Conservation (phyloP, 2,113 vertebrate species). For the Silurus asotus region DNA sequence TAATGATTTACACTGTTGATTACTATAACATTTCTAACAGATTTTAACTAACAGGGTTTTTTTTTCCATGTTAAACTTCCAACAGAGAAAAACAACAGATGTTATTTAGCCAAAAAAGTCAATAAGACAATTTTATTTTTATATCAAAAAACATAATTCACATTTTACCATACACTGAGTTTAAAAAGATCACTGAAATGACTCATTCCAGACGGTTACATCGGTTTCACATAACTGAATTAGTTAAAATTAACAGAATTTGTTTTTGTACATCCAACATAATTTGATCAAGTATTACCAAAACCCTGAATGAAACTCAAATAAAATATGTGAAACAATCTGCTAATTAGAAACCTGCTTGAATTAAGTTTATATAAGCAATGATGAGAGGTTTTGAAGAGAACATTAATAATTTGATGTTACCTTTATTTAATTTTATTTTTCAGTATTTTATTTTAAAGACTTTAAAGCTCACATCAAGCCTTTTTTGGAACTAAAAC, state of each 20-base stretch:
- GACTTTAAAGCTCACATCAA: background rate
- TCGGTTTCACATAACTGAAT: background rate
- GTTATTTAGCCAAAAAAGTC: background rate
- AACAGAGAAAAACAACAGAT: background rate
- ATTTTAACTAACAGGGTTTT: background rate
- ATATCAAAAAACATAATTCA: background rate
- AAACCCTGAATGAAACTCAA: background rate
- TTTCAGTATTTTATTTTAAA: background rate
- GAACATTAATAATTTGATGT: background rate
- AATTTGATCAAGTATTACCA: background rate
- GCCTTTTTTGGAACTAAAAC: background rate
- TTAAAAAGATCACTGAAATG: background rate
- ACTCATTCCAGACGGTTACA: background rate
- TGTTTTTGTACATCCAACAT: background rate
- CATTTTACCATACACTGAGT: background rate
- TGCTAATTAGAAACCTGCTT: background rate
- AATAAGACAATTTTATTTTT: background rate
- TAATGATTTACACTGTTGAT: background rate
- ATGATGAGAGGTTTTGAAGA: background rate
- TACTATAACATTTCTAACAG: background rate
- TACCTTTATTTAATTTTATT: background rate
- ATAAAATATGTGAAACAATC: background rate
- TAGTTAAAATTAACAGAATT: background rate
- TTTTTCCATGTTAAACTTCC: background rate
- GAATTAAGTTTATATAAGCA: background rate